Evolutionary conservation across 2,797 vertebrate genomes (phyloP).

Genomic region (Enteromius fasciolatus): DNA sequence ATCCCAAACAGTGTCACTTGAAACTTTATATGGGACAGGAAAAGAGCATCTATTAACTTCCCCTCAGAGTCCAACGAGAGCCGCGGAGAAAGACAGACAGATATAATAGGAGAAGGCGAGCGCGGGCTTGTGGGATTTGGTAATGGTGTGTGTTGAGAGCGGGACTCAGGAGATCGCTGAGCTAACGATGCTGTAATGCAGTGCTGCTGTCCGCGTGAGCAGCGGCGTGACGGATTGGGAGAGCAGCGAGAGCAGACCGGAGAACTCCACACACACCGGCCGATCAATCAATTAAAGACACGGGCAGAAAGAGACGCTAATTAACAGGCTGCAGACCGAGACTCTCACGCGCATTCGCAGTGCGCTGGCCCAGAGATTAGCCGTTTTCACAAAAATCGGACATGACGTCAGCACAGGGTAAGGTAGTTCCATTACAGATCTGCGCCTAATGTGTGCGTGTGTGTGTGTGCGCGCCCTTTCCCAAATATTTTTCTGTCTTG

Average conservation of each 20-base stretch:
- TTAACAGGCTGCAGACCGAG: conserved; percentile 56
- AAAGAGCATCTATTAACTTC: conserved; percentile 35
- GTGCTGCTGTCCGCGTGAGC: conserved; percentile 61
- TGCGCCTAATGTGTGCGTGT: too few relatives aligned
- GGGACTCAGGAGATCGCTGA: conserved; percentile 48
- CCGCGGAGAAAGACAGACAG: conserved; percentile 48
- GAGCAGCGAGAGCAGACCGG: conserved; percentile 56
- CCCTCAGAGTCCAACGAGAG: conserved; percentile 6
- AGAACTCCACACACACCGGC: conserved; percentile 53
- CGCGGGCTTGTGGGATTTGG: conserved; percentile 51
- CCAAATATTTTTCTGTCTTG: background rate
- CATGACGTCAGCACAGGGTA: background rate
- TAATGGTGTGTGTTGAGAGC: conserved; percentile 54
- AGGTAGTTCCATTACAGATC: background rate
- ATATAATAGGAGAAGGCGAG: conserved; percentile 41
- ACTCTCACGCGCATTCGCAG: conserved; percentile 5
- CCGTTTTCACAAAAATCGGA: background rate
- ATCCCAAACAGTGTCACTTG: background rate
- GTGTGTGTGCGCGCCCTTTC: too few relatives aligned
- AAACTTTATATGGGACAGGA: conserved; percentile 49
- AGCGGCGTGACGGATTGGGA: conserved; percentile 58
- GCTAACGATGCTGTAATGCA: conserved; percentile 62
- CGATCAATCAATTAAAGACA: conserved; percentile 64
- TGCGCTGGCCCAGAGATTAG: background rate
- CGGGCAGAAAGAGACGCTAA: conserved; percentile 45